Evolutionary conservation across 2,888 invertebrate genomes (phyloP).

Genomic region (Chymomyza procnemis): DNA sequence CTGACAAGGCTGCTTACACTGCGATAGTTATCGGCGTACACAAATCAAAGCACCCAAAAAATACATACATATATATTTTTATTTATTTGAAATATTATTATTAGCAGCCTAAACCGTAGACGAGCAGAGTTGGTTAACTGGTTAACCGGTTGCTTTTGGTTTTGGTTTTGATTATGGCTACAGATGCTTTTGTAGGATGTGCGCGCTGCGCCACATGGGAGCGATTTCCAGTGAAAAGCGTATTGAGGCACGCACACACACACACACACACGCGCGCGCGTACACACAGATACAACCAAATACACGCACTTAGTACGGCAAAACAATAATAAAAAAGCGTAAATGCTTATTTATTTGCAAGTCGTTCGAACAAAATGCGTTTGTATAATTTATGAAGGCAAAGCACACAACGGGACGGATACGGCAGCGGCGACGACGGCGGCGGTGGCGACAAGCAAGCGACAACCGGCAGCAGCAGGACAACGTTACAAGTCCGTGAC

Average conservation of each 20-base stretch:
- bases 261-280: slow-evolving; percentile 18
- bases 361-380: slow-evolving; percentile 46
- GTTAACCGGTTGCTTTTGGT: neutral
- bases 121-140: neutral
- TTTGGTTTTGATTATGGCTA: slow-evolving; percentile 30
- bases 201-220: slow-evolving; percentile 67
- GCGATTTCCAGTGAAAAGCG: slow-evolving; percentile 60
- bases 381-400: slow-evolving; percentile 72
- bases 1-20: neutral
- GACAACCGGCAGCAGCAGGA: slow-evolving; percentile 29
- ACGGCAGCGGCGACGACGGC: slow-evolving; percentile 6
- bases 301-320: slow-evolving; percentile 16
- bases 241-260: slow-evolving; percentile 24
- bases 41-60: slow-evolving; percentile 46
- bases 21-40: slow-evolving; percentile 45
- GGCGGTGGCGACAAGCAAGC: neutral
- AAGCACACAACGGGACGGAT: slow-evolving; percentile 56
- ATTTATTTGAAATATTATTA: slow-evolving; percentile 14
- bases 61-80: no score
- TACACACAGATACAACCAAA: neutral
- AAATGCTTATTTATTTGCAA: slow-evolving; percentile 73
- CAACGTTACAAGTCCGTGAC: slow-evolving; percentile 1
- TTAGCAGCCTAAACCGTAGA: slow-evolving; percentile 26
- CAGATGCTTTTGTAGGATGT: neutral
- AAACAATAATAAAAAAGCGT: slow-evolving; percentile 72